Evolutionary conservation across 30 jellyfish, hydroid and myxozoan genomes (phyloP), one percentile per base, ranked within the genome.

Genomic region (Aurelia aurita complex sp. Pacific): DNA sequence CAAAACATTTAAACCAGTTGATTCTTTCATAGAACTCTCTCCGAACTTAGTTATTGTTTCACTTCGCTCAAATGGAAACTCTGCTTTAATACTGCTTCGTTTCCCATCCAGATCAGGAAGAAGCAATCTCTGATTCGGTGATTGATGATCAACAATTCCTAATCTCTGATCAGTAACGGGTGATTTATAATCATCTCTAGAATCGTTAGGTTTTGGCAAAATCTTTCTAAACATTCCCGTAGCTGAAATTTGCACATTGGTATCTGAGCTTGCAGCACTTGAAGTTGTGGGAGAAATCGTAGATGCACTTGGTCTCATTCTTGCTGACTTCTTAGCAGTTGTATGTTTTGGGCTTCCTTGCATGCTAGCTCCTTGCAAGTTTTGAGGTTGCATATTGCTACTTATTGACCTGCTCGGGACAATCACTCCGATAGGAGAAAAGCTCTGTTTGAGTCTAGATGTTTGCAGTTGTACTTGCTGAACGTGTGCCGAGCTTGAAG

Each of bases 201-300:
- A 7, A 46, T 60, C 82, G 76, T 57, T 69, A 1, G 96, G 96
- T 60, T 87, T 87, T 52, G 96, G 96, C 17, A 87, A 85, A 33
- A 87, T 87, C 54, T 90, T 87, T 59, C 96, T 32, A 68, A 87
- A 85, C 65, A 67, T 60, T 65, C 77, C 75, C 23, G 83, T 61
- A 6, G 38, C 29, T 66, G 67, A 68, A 80, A 10, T 33, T 35
- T 14, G 42, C 46, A 29, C 34, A 16, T 51, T 69, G 4, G 72
- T 23, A 0, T 23, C 64, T 10, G 23, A 18, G n/a, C 2, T 51
- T 38, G 19, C n/a, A 57, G 6, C 43, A 51, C 34, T 51, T 0
- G 50, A 46, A 0, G 85, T 43, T 23, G 73, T 32, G 50, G 59
- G 69, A 16, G 29, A 4, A 17, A 11, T 16, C 7, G 76, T 23